Evolutionary conservation across 2,113 vertebrate genomes (phyloP).

Genomic region (Brienomyrus brachyistius): DNA sequence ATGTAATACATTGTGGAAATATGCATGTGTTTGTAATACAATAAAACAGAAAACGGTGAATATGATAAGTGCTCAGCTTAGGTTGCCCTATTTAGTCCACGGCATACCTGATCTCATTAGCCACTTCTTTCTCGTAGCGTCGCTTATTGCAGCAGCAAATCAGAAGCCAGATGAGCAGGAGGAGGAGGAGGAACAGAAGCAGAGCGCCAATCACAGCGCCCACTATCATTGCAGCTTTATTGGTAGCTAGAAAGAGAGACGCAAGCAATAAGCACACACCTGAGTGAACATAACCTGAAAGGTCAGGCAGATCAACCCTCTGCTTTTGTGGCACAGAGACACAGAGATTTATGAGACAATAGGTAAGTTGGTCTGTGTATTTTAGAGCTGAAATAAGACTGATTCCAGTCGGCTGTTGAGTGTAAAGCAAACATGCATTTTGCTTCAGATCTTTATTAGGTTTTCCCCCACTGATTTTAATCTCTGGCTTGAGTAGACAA

Average conservation of each 20-base stretch:
- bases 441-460: neutral
- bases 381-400: neutral
- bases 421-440: neutral
- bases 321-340: neutral
- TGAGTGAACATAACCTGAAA: neutral
- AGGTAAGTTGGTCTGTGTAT: neutral
- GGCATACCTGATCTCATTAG: slow-evolving; percentile 72
- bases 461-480: neutral
- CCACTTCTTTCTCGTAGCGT: slow-evolving; percentile 62
- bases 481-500: neutral
- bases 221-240: slow-evolving; percentile 61
- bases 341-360: neutral
- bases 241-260: slow-evolving; percentile 41
- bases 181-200: slow-evolving; percentile 64
- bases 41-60: neutral
- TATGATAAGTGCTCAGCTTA: no score
- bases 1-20: neutral
- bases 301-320: neutral
- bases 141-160: slow-evolving; percentile 68
- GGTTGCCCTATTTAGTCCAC: neutral
- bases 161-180: slow-evolving; percentile 74
- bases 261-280: neutral
- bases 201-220: slow-evolving; percentile 70
- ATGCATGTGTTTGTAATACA: neutral
- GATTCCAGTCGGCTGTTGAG: neutral